Conservation (phyloP, 2,888 invertebrate species). For the Campoplex capitator region DNA sequence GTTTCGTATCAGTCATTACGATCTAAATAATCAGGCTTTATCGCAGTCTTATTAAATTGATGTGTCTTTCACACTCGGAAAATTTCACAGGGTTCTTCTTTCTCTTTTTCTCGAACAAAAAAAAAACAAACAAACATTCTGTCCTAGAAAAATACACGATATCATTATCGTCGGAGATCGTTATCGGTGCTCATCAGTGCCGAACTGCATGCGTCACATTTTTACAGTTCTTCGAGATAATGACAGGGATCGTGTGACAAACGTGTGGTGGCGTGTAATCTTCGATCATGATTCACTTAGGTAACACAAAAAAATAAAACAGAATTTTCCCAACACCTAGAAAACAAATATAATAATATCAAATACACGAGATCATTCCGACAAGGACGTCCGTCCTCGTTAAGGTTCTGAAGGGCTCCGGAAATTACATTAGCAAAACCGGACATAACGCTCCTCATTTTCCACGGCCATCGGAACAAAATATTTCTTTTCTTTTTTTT, state of each 20-base stretch:
- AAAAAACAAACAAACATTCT: conserved; percentile 5
- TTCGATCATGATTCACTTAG: conserved; percentile 45
- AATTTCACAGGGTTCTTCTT: conserved; percentile 13
- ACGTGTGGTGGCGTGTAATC: conserved; percentile 30
- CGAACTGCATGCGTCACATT: conserved; percentile 48
- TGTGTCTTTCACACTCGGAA: conserved; percentile 29
- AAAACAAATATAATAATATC: conserved; percentile 8
- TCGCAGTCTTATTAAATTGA: conserved; percentile 19
- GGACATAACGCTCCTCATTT: conserved; percentile 13
- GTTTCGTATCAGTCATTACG: conserved; percentile 43
- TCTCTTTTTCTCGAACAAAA: not conserved
- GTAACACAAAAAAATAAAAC: conserved; percentile 9
- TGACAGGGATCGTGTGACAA: conserved; percentile 49
- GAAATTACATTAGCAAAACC: conserved; percentile 11
- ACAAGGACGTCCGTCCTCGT: conserved; percentile 16
- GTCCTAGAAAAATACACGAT: conserved; percentile 5
- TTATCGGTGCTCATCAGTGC: conserved; percentile 51
- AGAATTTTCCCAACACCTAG: conserved; percentile 24
- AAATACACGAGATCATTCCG: conserved; percentile 7
- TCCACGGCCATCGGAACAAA: conserved; percentile 1
- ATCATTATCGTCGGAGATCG: conserved; percentile 45
- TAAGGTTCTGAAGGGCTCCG: conserved; percentile 3
- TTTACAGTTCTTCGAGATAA: conserved; percentile 33
- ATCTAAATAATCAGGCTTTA: conserved; percentile 22
- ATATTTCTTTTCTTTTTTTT: not conserved